Evolutionary conservation across 2,888 invertebrate species (phyloP), one percentile per base, ranked within the genome.

Genomic region (Flabesymbios commensalis): DNA sequence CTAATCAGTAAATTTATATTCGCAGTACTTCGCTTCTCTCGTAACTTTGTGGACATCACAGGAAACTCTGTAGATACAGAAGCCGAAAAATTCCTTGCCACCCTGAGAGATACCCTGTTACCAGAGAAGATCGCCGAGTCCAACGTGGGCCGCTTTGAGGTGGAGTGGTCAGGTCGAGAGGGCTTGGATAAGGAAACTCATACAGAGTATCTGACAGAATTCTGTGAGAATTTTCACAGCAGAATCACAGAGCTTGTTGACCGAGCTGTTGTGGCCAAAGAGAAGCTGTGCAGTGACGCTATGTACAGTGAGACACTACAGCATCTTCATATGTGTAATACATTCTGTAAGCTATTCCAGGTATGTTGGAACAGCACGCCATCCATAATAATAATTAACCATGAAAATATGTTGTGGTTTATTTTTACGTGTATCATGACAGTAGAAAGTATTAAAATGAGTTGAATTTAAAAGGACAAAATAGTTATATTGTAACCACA

Each of bases 311-410:
- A 81, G 59, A 74, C 75, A 0, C 64, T 81, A 4, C 79, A 97
- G 81, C 96, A 97, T 85, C 87, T 96, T 54, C 96, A 97, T 79
- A 94, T 94, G 10, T 95, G 95, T 79, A 93, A 92, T 77, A 94
- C 93, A 83, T 94, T 24, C 90, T 90, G 85, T 19, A 73, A 88
- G 87, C 58, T 61, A 14, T 71, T 71, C 47, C 63, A 65, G 47
- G 69, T 63, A 17, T 24, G 65, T n/a, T n/a, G n/a, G n/a, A n/a
- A n/a, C n/a, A n/a, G n/a, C n/a, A n/a, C n/a, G n/a, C n/a, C n/a
- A n/a, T n/a, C n/a, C n/a, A n/a, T n/a, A n/a, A n/a, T n/a, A n/a
- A n/a, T n/a, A n/a, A n/a, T n/a, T n/a, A n/a, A n/a, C n/a, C n/a
- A n/a, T n/a, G n/a, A n/a, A n/a, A n/a, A n/a, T n/a, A n/a, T n/a